A percentile compares a stretch with the other conserved stretches of the same genome.
These are phyloP conservation scores for Drosophila insularis DNA, from an alignment of 1,140 invertebrate genomes.

Conservation along the genomic window DNA sequence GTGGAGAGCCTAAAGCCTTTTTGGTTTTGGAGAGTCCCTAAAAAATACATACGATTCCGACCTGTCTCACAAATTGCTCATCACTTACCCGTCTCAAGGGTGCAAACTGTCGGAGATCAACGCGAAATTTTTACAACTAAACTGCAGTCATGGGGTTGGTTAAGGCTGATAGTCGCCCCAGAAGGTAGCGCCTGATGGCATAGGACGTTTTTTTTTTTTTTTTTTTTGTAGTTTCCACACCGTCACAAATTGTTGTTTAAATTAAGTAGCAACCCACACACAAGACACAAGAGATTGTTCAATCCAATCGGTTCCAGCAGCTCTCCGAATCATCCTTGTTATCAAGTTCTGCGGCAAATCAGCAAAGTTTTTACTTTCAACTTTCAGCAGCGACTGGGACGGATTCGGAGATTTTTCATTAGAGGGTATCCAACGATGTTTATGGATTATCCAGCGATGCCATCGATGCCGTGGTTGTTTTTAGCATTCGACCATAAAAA, in stretches of 20 bases:
- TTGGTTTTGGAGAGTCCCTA: slow-evolving; percentile 5
- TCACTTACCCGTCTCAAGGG: slow-evolving; percentile 76
- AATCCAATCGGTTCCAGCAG: background rate
- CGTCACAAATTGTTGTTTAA: background rate
- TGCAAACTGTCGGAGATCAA: slow-evolving; percentile 64
- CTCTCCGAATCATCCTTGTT: background rate
- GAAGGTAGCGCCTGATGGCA: slow-evolving; percentile 1
- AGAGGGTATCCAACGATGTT: background rate
- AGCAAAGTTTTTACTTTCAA: too few species aligned
- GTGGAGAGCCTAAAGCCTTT: background rate
- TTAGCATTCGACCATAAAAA: too few species aligned
- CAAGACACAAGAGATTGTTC: background rate
- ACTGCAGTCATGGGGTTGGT: slow-evolving; percentile 36
- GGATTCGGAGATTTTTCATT: background rate
- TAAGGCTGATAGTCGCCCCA: slow-evolving; percentile 1
- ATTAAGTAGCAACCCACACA: slow-evolving; percentile 1
- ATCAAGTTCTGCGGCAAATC: too few species aligned
- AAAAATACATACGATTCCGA: slow-evolving; percentile 16
- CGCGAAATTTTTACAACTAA: slow-evolving; percentile 66
- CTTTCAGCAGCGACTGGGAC: too few species aligned
- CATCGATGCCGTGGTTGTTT: too few species aligned
- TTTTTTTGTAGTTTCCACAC: background rate
- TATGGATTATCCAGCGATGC: background rate
- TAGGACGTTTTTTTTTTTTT: background rate
- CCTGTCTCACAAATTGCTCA: slow-evolving; percentile 59